Base-by-base conservation (phyloP, 2,113 vertebrate genomes). In the Microcebus ravelobensis region DNA sequence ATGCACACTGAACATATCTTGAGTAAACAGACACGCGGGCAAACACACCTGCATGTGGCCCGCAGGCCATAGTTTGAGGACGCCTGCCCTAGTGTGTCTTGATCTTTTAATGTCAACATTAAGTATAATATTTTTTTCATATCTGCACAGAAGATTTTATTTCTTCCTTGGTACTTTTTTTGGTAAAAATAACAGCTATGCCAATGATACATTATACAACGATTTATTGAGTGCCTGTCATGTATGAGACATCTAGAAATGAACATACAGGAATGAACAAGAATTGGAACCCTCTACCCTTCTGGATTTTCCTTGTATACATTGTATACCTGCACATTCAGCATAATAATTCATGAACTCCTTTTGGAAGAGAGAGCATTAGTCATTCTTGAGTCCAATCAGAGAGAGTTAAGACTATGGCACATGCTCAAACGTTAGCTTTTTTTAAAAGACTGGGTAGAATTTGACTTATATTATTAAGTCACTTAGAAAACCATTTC, bases 401-500 rank as follows among this genome's bases (percentile, higher is more conserved):
- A 73, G 6, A n/a, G 18, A 81, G 11, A 82, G 12, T 45, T 82
- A 29, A 91, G 11, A 82, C 77, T 2, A 94, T 0, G 59, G n/a
- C n/a, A 67, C 13, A 68, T 48, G 10, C 20, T 91, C 48, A 91
- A 73, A 59, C 31, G 1, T 3, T 82, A 45, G 13, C 8, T 52
- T 61, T 45, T 39, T 73, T 48, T 36, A 11, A 36, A 71, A 73
- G 25, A 48, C 6, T 55, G 27, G 84, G 25, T 63, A 27, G 36
- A 74, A 87, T 82, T 45, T 70, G 95, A 85, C 2, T 31, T 48
- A 23, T 71, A 77, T 39, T 52, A 52, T 34, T 94, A 11, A 93
- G 14, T 82, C 25, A 85, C 20, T 80, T 93, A 21, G 25, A 96
- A 94, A 92, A 86, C 27, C 59, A 3, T 91, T 90, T 90, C 3